Conservation (phyloP, 2,888 invertebrate genomes). For the Teleiodes luculella region DNA sequence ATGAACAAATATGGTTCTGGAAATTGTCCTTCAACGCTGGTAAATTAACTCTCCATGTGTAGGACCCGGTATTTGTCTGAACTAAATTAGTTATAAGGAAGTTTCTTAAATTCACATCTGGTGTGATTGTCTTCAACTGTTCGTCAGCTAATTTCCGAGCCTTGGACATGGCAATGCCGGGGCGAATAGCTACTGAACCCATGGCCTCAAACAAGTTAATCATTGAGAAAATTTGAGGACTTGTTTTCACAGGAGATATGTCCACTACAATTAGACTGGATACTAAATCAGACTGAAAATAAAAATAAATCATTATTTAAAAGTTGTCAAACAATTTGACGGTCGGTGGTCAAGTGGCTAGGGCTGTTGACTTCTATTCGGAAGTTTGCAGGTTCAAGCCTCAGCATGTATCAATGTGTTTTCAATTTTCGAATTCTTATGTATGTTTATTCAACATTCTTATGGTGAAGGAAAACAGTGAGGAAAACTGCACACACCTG, state of each 20-base stretch:
- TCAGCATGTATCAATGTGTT: no score
- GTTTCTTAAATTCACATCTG: conserved; percentile 80
- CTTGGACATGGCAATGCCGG: conserved; percentile 81
- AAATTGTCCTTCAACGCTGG: conserved; percentile 84
- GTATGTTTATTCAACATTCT: no score
- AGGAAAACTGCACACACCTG: no score
- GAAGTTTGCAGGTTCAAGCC: no score
- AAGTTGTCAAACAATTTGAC: no score
- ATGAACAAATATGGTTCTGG: conserved; percentile 78
- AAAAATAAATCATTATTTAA: conserved; percentile 8
- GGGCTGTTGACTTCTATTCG: no score
- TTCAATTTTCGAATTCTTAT: no score
- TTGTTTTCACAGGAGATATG: conserved; percentile 82
- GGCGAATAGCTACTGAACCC: conserved; percentile 78
- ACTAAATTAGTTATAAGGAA: conserved; percentile 93
- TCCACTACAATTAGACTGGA: conserved; percentile 85
- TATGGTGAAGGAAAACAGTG: no score
- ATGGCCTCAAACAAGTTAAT: conserved; percentile 83
- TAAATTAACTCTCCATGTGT: conserved; percentile 90
- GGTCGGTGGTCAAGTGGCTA: no score
- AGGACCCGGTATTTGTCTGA: conserved; percentile 80
- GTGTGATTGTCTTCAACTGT: conserved; percentile 79
- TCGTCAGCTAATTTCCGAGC: conserved; percentile 82
- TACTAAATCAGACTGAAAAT: conserved; percentile 78
- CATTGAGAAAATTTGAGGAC: conserved; percentile 81